Conservation (phyloP, 2,888 invertebrate genomes). For the Tetragnatha montana region DNA sequence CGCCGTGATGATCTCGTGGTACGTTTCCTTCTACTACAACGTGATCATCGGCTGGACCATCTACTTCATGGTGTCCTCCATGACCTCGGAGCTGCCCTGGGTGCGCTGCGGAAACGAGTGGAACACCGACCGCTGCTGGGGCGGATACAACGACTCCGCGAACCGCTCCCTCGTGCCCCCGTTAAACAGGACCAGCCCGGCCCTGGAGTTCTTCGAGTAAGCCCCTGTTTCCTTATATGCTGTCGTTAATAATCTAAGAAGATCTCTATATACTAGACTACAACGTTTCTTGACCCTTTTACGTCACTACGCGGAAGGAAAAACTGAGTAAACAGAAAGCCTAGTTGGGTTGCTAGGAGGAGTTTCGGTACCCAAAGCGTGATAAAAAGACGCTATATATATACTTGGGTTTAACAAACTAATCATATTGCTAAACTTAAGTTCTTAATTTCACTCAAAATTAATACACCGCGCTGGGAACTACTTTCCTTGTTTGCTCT, state of each 20-base stretch:
- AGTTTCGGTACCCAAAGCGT: too few species aligned
- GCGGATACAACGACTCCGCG: constrained; percentile 31
- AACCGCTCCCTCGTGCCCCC: constrained; percentile 34
- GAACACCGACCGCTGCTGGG: constrained; percentile 81
- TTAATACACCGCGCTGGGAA: too few species aligned
- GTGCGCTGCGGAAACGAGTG: constrained; percentile 87
- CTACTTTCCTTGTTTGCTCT: too few species aligned
- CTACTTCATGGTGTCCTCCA: constrained; percentile 86
- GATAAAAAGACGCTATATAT: too few species aligned
- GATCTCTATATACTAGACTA: too few species aligned
- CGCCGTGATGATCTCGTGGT: constrained; percentile 86
- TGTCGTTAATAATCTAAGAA: background rate
- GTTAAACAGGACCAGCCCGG: constrained; percentile 73
- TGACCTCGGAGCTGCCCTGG: constrained; percentile 85
- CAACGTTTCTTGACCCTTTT: too few species aligned
- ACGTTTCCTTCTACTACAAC: constrained; percentile 88
- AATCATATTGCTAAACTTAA: too few species aligned
- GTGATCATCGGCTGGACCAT: constrained; percentile 90
- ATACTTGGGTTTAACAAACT: too few species aligned
- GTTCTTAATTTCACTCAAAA: too few species aligned
- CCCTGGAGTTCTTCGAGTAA: constrained; percentile 75
- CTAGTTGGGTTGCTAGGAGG: too few species aligned
- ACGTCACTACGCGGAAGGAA: too few species aligned
- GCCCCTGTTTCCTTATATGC: constrained; percentile 3
- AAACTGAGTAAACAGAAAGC: too few species aligned